These are phyloP conservation scores for Cladopsammia gracilis DNA, from an alignment of 64 coral and sea anemone species.

Conservation along the genomic window DNA sequence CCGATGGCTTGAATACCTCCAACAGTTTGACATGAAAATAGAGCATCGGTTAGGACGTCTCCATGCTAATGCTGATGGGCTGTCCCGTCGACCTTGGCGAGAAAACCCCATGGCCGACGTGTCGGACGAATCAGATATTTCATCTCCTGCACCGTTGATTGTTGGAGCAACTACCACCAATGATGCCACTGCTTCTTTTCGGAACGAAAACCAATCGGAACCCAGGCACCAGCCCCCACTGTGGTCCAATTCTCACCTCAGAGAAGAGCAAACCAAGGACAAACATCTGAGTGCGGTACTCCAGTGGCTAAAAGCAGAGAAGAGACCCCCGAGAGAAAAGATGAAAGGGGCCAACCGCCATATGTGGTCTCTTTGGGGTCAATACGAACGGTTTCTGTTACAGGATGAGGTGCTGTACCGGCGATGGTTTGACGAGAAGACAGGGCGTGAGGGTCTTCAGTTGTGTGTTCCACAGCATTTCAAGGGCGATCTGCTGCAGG, in stretches of 20 bases:
- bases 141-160: background rate
- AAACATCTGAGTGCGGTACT: background rate
- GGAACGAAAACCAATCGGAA: background rate
- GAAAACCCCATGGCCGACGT: background rate
- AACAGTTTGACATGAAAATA: slow-evolving; percentile 68
- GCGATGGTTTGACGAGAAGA: slow-evolving; percentile 26
- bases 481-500: slow-evolving; percentile 8
- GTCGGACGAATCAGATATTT: background rate
- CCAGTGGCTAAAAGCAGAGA: background rate
- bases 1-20: slow-evolving; percentile 60
- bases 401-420: slow-evolving; percentile 31
- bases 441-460: background rate
- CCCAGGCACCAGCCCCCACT: background rate
- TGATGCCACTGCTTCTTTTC: background rate
- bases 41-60: slow-evolving; percentile 31
- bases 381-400: slow-evolving; percentile 41
- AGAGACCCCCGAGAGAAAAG: background rate
- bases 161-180: slow-evolving; percentile 3
- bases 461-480: slow-evolving; percentile 33
- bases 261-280: background rate
- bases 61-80: slow-evolving; percentile 65
- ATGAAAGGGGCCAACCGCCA: background rate
- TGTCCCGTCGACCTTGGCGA: slow-evolving; percentile 49
- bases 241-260: background rate
- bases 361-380: slow-evolving; percentile 39